Evolutionary conservation across 2,797 vertebrate genomes (phyloP).

Genomic region (Oryzias sinensis): DNA sequence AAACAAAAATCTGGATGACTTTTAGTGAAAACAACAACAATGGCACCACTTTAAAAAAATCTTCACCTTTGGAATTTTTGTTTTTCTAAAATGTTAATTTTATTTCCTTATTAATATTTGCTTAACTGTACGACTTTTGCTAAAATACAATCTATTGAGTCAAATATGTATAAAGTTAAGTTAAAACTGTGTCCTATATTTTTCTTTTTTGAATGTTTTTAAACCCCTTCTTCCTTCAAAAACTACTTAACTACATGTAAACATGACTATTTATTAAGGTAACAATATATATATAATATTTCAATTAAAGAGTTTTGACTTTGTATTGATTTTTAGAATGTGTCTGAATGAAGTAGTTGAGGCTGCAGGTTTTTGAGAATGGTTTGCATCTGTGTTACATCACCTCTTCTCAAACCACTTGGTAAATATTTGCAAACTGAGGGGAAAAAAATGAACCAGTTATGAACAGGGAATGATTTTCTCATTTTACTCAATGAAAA

Average conservation of each 20-base stretch:
- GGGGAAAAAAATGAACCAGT: not conserved
- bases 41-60: no score
- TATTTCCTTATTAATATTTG: not conserved
- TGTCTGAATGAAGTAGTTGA: not conserved
- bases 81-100: no score
- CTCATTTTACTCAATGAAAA: not conserved
- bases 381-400: not conserved
- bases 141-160: no score
- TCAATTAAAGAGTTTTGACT: not conserved
- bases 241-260: no score
- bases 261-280: no score
- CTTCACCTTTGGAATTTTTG: no score
- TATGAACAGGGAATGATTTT: not conserved
- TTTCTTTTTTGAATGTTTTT: not conserved
- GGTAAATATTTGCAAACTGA: not conserved
- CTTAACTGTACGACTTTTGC: no score
- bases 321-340: not conserved
- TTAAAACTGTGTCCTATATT: not conserved
- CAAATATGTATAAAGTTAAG: no score
- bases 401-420: not conserved
- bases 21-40: not conserved
- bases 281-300: not conserved
- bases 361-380: not conserved
- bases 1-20: not conserved
- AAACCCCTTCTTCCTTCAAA: no score